phyloP scores from a whole-genome alignment of 2,113 vertebrate genomes.

The Toxostoma redivivum region DNA sequence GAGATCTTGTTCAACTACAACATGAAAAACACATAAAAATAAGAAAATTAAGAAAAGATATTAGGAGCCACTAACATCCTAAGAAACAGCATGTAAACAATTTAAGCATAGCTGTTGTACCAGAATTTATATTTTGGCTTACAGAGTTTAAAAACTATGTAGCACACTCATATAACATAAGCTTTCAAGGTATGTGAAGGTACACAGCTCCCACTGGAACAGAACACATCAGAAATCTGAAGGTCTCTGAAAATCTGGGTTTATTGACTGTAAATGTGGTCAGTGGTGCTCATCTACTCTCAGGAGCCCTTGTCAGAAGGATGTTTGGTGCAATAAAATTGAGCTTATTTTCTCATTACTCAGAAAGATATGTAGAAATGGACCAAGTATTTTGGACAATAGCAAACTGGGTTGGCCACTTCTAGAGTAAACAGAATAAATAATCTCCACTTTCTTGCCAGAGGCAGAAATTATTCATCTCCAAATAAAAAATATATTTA shows the following conservation, averaged over 20 bases:
- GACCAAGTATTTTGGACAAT: background rate
- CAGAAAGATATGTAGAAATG: background rate
- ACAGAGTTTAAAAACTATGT: background rate
- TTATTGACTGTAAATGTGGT: background rate
- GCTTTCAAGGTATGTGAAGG: background rate
- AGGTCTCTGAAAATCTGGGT: background rate
- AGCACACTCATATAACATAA: background rate
- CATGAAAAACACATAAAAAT: background rate
- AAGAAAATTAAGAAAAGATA: background rate
- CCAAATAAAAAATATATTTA: background rate
- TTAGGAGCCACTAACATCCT: background rate
- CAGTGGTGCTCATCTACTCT: background rate
- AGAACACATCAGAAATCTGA: background rate
- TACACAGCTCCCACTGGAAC: background rate
- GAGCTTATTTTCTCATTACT: background rate
- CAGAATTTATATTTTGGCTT: background rate
- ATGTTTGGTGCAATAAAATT: background rate
- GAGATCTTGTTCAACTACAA: background rate
- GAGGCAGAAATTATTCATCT: background rate
- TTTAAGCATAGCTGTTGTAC: background rate
- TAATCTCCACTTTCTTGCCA: background rate
- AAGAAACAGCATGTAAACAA: background rate
- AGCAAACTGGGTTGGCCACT: background rate
- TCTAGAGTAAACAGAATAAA: background rate
- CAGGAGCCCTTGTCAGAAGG: background rate